Evolutionary conservation across 35 echinoderm and acorn worm species (phyloP).

Genomic region (Amphiura filiformis): DNA sequence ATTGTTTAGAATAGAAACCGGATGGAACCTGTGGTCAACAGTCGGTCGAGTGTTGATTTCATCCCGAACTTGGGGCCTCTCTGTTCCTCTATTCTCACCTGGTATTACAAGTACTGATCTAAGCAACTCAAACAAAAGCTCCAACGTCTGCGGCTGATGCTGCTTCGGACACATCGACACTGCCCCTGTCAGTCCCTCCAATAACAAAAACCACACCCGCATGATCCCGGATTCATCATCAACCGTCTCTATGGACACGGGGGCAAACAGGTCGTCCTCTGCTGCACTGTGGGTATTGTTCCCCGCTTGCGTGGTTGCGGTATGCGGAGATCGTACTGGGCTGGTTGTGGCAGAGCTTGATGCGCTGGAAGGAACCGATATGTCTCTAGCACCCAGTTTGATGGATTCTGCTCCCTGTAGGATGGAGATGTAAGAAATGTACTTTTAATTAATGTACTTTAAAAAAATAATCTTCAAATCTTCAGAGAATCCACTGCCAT

Average conservation of each 20-base stretch:
- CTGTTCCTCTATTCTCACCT: constrained; percentile 55
- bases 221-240: constrained; percentile 93
- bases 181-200: constrained; percentile 87
- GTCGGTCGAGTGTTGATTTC: too few species aligned
- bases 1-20: too few species aligned
- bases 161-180: constrained; percentile 72
- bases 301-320: background rate
- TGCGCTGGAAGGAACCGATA: background rate
- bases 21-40: too few species aligned
- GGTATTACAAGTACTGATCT: constrained; percentile 68
- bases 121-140: constrained; percentile 86
- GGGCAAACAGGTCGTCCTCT: constrained; percentile 54
- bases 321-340: background rate
- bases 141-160: constrained; percentile 91
- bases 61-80: too few species aligned
- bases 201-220: constrained; percentile 85
- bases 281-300: background rate
- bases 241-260: constrained; percentile 72
- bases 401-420: constrained; percentile 76
- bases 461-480: too few species aligned
- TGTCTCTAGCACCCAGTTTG: constrained; percentile 56
- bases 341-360: background rate
- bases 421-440: too few species aligned
- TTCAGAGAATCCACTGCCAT: too few species aligned
- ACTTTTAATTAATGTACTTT: too few species aligned